Evolutionary conservation across 2,113 vertebrate genomes (phyloP).

Genomic region (Noctilio leporinus): DNA sequence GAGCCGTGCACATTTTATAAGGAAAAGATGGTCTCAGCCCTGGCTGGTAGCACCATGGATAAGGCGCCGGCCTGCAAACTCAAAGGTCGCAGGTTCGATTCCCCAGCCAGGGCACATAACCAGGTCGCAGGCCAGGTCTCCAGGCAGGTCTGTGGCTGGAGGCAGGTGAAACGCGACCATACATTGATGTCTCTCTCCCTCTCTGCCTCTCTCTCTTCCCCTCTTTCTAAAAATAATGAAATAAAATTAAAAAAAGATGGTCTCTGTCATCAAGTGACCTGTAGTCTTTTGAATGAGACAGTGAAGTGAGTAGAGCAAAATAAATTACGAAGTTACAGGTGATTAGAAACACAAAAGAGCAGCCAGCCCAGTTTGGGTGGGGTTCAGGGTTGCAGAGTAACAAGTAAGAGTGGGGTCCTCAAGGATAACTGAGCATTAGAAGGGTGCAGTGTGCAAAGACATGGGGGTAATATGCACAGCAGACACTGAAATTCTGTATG

Average conservation of each 20-base stretch:
- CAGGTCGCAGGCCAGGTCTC: no score
- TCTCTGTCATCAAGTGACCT: not conserved
- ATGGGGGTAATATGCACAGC: not conserved
- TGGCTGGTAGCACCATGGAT: no score
- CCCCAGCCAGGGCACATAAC: no score
- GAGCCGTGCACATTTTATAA: not conserved
- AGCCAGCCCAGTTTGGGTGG: not conserved
- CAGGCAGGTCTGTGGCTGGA: no score
- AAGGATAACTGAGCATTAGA: not conserved
- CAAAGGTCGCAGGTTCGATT: no score
- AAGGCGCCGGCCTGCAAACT: no score
- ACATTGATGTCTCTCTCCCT: no score
- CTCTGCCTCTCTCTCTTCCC: no score
- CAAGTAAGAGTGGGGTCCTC: not conserved
- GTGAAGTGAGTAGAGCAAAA: not conserved
- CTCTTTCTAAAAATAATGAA: no score
- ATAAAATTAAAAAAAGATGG: no score
- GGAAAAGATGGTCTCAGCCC: not conserved
- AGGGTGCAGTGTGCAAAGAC: not conserved
- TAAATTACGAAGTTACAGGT: not conserved
- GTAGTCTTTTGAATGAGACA: not conserved
- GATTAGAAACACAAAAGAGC: not conserved
- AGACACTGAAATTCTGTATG: not conserved
- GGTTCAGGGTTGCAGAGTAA: not conserved
- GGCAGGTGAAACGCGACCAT: no score